Evolutionary conservation across 1,140 invertebrate species (phyloP).

Genomic region (Drosophila insularis): DNA sequence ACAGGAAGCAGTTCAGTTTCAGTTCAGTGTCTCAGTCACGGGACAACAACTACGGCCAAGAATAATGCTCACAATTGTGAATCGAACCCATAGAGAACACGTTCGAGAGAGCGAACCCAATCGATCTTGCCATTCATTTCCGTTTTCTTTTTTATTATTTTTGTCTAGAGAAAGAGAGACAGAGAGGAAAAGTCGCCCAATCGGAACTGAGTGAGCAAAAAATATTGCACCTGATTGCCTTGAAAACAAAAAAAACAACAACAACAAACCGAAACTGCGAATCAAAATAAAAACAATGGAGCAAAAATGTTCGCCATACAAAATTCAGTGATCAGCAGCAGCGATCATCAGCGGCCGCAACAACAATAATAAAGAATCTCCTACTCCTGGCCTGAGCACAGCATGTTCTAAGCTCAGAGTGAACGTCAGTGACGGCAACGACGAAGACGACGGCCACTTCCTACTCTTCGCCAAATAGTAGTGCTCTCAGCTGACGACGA

Average conservation of each 20-base stretch:
- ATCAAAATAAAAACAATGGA: slow-evolving; percentile 62
- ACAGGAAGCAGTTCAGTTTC: slow-evolving; percentile 50
- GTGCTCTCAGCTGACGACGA: slow-evolving; percentile 54
- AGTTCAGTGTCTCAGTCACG: slow-evolving; percentile 21
- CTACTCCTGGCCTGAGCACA: slow-evolving; percentile 7
- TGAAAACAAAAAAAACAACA: slow-evolving; percentile 36
- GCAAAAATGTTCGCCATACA: slow-evolving; percentile 50
- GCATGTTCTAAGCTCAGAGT: slow-evolving; percentile 34
- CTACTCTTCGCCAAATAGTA: slow-evolving; percentile 34
- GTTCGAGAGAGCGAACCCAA: slow-evolving; percentile 59
- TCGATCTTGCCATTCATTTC: slow-evolving; percentile 66
- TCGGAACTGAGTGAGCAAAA: slow-evolving; percentile 63
- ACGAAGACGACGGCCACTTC: slow-evolving; percentile 58
- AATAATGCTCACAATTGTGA: slow-evolving; percentile 31
- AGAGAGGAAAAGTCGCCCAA: slow-evolving; percentile 50
- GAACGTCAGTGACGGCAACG: slow-evolving; percentile 29
- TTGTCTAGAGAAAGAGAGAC: slow-evolving; percentile 23
- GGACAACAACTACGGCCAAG: background rate
- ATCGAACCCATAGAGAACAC: slow-evolving; percentile 53
- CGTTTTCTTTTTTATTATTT: slow-evolving; percentile 60
- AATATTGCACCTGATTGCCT: slow-evolving; percentile 79
- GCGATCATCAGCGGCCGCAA: slow-evolving; percentile 34
- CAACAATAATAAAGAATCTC: slow-evolving; percentile 11
- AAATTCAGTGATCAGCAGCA: slow-evolving; percentile 36
- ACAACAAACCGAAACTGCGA: slow-evolving; percentile 40